Evolutionary conservation across 2,797 vertebrate genomes (phyloP).

Genomic region (Hemitrygon akajei): DNA sequence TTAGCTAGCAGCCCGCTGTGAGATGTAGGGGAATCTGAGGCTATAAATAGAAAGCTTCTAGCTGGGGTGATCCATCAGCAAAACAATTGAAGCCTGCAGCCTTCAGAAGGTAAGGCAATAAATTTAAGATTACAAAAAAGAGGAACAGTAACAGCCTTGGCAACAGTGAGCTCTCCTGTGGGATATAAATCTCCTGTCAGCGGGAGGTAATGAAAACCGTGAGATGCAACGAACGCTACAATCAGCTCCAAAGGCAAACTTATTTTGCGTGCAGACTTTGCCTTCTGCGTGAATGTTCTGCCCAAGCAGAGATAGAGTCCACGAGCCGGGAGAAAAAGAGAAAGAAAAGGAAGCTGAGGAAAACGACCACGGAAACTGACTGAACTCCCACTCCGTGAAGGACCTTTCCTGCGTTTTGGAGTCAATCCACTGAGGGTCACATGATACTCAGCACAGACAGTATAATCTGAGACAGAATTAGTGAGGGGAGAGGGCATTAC

Average conservation of each 20-base stretch:
- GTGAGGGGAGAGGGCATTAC: not conserved
- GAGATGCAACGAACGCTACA: not conserved
- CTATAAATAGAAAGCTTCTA: not conserved
- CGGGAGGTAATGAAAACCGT: not conserved
- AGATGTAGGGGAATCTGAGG: not conserved
- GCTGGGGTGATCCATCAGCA: constrained; percentile 1
- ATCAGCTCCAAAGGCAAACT: not conserved
- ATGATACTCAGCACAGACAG: not conserved
- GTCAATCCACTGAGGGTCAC: not conserved
- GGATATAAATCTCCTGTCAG: not conserved
- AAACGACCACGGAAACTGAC: not conserved
- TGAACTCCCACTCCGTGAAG: not conserved
- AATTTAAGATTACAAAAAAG: not conserved
- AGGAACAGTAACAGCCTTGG: not conserved
- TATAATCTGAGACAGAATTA: not conserved
- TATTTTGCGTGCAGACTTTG: not conserved
- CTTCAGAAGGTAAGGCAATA: not conserved
- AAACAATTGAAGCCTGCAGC: not conserved
- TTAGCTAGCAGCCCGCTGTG: too few species aligned
- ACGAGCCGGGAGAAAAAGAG: not conserved
- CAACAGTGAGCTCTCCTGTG: not conserved
- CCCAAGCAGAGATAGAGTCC: not conserved
- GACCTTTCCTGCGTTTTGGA: not conserved
- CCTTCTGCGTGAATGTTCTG: not conserved
- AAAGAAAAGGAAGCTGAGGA: not conserved